These are phyloP conservation scores for Acrocephalus arundinaceus DNA, from an alignment of 2,113 vertebrate species.

Conservation along the genomic window DNA sequence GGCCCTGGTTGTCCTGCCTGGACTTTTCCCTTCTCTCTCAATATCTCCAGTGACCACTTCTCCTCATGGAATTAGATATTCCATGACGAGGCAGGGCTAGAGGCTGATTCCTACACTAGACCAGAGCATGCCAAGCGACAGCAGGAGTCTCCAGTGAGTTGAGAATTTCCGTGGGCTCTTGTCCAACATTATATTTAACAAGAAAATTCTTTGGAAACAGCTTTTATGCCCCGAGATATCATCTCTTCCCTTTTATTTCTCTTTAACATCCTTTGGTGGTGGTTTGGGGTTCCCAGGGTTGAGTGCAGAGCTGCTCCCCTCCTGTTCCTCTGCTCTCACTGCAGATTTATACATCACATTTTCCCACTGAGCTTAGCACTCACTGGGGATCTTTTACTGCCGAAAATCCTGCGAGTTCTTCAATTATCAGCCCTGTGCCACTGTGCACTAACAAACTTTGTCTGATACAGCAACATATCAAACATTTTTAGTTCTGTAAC, in stretches of 20 bases:
- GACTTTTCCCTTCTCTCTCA: neutral
- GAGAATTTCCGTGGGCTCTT: neutral
- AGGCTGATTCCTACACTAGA: neutral
- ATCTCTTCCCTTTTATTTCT: neutral
- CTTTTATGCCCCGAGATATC: neutral
- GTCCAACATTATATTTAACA: neutral
- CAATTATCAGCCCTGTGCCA: neutral
- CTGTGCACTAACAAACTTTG: neutral
- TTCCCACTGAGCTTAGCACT: constrained; percentile 4
- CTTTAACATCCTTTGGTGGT: neutral
- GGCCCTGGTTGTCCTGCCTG: neutral
- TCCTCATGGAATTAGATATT: neutral
- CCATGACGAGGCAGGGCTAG: neutral
- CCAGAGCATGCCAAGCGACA: neutral
- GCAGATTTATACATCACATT: neutral
- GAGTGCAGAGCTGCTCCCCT: neutral
- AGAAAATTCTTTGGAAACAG: neutral
- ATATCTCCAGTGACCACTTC: neutral
- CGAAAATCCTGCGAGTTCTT: neutral
- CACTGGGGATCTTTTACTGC: neutral
- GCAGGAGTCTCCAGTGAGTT: neutral
- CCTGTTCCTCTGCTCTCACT: neutral
- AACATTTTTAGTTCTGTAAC: neutral
- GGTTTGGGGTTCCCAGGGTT: neutral
- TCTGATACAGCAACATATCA: neutral